A percentile compares a stretch with the other conserved stretches of the same genome.
These are phyloP conservation scores for Drosophila varians DNA, from an alignment of 1,140 invertebrate species.

Conservation along the genomic window DNA sequence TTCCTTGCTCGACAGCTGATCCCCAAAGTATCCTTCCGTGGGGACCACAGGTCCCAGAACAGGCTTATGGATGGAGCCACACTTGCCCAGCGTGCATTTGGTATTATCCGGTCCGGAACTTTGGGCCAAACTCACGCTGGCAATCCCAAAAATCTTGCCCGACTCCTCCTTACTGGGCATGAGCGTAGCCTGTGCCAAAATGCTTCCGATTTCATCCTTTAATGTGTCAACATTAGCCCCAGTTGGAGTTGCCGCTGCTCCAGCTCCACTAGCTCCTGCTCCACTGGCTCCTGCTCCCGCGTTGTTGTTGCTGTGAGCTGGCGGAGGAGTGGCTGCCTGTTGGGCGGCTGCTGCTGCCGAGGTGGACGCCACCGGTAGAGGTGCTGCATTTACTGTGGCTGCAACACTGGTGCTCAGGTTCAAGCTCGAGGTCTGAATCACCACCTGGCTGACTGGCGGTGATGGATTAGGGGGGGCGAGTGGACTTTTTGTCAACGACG, in stretches of 20 bases:
- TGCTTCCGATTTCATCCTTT: conserved; percentile 78
- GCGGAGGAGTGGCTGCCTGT: conserved; percentile 14
- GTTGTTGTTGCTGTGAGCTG: neutral
- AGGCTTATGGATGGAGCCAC: conserved; percentile 82
- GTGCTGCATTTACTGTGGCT: conserved; percentile 13
- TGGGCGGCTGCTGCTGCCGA: conserved; percentile 54
- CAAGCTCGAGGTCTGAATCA: conserved; percentile 43
- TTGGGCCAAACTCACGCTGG: conserved; percentile 82
- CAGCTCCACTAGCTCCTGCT: neutral
- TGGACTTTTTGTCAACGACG: conserved; percentile 24
- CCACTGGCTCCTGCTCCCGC: neutral
- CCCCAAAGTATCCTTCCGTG: conserved; percentile 78
- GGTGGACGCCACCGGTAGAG: conserved; percentile 50
- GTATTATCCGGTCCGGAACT: conserved; percentile 83
- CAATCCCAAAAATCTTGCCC: conserved; percentile 84
- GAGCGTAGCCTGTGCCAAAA: conserved; percentile 73
- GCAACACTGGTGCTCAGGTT: conserved; percentile 47
- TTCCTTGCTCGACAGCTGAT: conserved; percentile 79
- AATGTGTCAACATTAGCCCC: conserved; percentile 55
- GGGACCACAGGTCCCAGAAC: conserved; percentile 80
- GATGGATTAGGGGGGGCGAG: conserved; percentile 18
- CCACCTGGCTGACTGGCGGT: conserved; percentile 26
- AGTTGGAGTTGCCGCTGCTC: conserved; percentile 6
- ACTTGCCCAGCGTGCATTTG: conserved; percentile 83
- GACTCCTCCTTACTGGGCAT: conserved; percentile 84